Conservation (phyloP, 2,888 invertebrate species). For the Dichetophora obliterata region DNA sequence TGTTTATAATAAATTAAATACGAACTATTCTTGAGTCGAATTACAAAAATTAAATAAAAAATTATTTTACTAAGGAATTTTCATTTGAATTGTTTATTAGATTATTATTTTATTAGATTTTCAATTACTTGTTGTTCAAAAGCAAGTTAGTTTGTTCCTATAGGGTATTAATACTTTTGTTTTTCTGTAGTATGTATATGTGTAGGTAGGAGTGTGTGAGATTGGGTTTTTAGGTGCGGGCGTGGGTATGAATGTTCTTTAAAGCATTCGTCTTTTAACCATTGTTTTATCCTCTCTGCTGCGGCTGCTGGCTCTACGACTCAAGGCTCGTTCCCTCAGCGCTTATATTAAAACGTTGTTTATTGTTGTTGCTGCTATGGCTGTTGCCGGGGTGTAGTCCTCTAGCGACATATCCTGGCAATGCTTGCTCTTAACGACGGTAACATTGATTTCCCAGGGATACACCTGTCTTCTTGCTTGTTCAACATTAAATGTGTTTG, state of each 20-base stretch:
- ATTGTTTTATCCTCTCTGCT: background rate
- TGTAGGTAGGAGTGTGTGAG: background rate
- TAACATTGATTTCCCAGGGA: too few species aligned
- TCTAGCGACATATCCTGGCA: background rate
- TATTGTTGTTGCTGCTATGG: slow-evolving; percentile 9
- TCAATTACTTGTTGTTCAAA: too few species aligned
- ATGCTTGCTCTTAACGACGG: background rate
- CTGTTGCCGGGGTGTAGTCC: background rate
- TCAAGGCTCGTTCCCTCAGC: slow-evolving; percentile 8
- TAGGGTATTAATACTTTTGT: too few species aligned
- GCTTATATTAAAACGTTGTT: slow-evolving; percentile 23
- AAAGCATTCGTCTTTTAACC: background rate
- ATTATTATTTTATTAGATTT: too few species aligned
- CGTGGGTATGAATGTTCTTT: background rate
- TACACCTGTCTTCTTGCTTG: too few species aligned
- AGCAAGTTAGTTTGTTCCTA: too few species aligned
- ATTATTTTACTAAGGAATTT: too few species aligned
- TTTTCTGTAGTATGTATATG: background rate
- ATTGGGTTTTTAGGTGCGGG: background rate
- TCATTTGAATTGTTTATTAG: too few species aligned
- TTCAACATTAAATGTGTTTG: background rate
- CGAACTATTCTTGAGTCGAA: too few species aligned
- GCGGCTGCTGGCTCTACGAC: background rate
- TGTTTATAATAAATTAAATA: too few species aligned
- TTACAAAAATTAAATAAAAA: too few species aligned